phyloP scores from a whole-genome alignment of 2,888 invertebrate species.

The Callosobruchus maculatus region DNA sequence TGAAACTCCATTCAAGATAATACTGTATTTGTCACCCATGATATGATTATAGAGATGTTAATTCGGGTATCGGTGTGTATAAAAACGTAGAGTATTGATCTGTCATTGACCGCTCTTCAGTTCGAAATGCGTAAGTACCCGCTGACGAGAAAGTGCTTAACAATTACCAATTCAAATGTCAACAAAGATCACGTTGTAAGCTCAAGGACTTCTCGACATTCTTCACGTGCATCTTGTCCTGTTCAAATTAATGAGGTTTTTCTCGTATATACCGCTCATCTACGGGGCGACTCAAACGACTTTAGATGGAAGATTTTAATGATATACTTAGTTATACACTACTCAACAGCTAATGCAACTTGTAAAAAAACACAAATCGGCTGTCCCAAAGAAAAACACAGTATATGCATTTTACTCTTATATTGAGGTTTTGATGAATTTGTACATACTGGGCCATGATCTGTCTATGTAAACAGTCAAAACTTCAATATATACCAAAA shows the following conservation, averaged over 20 bases:
- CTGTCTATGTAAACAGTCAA: too few relatives aligned
- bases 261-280: neutral
- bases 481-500: too few relatives aligned
- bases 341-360: too few relatives aligned
- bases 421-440: too few relatives aligned
- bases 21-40: too few relatives aligned
- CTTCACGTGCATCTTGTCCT: neutral
- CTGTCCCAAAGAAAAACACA: too few relatives aligned
- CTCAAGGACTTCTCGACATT: neutral
- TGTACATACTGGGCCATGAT: too few relatives aligned
- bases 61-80: neutral
- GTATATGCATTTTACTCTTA: too few relatives aligned
- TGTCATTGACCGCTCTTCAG: neutral
- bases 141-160: neutral
- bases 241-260: neutral
- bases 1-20: too few relatives aligned
- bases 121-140: neutral
- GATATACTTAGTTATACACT: neutral
- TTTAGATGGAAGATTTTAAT: too few relatives aligned
- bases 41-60: too few relatives aligned
- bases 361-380: too few relatives aligned
- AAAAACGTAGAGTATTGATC: neutral
- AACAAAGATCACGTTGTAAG: neutral
- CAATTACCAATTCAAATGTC: neutral
- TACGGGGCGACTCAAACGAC: neutral